Base-by-base conservation (phyloP, 2,888 invertebrate species). In the Trisateles emortualis region DNA sequence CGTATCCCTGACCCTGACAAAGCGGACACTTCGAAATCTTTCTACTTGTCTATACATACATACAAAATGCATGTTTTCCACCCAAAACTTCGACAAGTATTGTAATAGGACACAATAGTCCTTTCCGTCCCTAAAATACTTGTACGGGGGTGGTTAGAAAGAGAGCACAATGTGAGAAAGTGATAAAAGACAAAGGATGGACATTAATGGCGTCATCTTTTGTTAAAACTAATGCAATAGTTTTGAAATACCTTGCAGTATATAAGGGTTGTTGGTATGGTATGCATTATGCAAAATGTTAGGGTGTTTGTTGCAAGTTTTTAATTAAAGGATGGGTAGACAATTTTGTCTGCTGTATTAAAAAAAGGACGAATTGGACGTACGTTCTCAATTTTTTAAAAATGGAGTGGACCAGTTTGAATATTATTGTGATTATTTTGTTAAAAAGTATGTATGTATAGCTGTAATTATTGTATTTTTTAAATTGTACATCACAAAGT, bases 201-300 rank as follows among this genome's bases (percentile, higher is more conserved):
- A 85, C 88, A 86, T 82, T 85, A 84, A 86, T 83, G 83, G 83
- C 81, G 82, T 82, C 75, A 74, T 63, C 54, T 62, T 65, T 74
- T 77, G 72, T 72, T 69, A 54, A 64, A 68, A 75, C 45, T 70
- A 62, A 73, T 58, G 57, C 49, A 46, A 60, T 63, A 55, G 53
- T 65, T 55, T 60, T 52, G 48, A 26, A 50, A 54, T 57, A 67
- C 19, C 58, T 61, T 42, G 13, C 13, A 16, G 41, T 63, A 57
- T 19, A 51, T 66, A 70, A 49, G 56, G 56, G 53, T 40, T 42
- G 26, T 10, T 16, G 30, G 19, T 11, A 24, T 5, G 39, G 32
- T 13, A 24, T 26, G 22, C 30, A 38, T 43, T n/a, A 30, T 66
- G 49, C 39, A 49, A 57, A 49, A 30, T 3, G 24, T 19, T 17